Base-by-base conservation (phyloP, 2,113 vertebrate genomes). In the Grammomys surdaster region DNA sequence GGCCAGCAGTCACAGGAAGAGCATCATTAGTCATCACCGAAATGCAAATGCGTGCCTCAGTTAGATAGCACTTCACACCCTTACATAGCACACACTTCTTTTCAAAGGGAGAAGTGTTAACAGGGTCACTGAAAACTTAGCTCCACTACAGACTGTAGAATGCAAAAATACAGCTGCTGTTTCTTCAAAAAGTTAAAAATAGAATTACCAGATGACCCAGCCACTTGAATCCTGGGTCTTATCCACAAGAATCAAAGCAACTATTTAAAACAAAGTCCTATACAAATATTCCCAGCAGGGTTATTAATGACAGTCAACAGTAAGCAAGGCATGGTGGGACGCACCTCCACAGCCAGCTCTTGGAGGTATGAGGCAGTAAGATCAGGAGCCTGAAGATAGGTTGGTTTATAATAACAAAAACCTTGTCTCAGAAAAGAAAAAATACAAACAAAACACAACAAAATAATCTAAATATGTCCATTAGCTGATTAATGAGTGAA, bases 181-280 rank as follows among this genome's bases (percentile, higher is more conserved):
- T 51, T 88, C 46, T 88, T 70, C 43, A 87, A 87, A 87, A 69
- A 8, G 63, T 70, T 87, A 87, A 70, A 87, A 87, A 87, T 87
- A 87, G 31, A 87, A 51, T 69, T 36, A 51, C 43, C 63, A n/a
- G 63, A 87, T 70, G 85, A 87, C 65, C 85, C 46, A 87, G 65
- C 65, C 69, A 51, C 12, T 70, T 70, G 31, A 36, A 36, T 69
- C 40, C 28, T 6, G 5, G 43, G 40, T 33, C 31, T 48, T 81
- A 22, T 81, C 0, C 51, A 56, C 31, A 58, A 56, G 33, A 81
- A n/a, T 36, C 28, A 22, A 69, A 86, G 67, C 63, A 86, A 20
- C 63, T 48, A 86, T 67, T 86, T 24, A 22, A 48, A 48, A 43
- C 14, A 85, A 86, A 67, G 17, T 65, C 65, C 67, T 48, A 7